phyloP scores from a whole-genome alignment of 35 echinoderm and acorn worm species.

The Ophioderma brevispina region DNA sequence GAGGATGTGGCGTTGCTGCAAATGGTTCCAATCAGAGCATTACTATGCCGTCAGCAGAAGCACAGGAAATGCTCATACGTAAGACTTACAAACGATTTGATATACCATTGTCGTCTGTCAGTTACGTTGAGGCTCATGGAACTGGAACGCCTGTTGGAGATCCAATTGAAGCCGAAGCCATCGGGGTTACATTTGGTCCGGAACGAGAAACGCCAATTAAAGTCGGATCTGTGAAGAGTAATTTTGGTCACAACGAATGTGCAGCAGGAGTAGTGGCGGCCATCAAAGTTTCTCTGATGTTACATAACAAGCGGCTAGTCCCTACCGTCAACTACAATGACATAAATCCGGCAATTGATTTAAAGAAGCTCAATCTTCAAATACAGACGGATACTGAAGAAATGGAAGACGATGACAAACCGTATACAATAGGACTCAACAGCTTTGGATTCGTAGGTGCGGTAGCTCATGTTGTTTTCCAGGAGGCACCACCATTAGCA shows the following conservation, averaged over 20 bases:
- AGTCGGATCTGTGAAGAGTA: slow-evolving; percentile 92
- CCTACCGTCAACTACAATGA: slow-evolving; percentile 85
- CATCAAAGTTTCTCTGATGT: slow-evolving; percentile 92
- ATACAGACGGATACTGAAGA: slow-evolving; percentile 65
- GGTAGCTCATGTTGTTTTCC: slow-evolving; percentile 83
- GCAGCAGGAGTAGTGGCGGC: slow-evolving; percentile 75
- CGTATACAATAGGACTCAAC: slow-evolving; percentile 74
- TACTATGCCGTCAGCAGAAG: slow-evolving; percentile 81
- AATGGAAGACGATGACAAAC: neutral
- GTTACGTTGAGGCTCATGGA: slow-evolving; percentile 91
- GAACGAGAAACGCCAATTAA: slow-evolving; percentile 53
- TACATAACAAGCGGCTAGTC: slow-evolving; percentile 67
- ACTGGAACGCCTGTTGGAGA: slow-evolving; percentile 96
- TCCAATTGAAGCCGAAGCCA: slow-evolving; percentile 91
- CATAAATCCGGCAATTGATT: slow-evolving; percentile 71
- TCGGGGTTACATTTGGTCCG: slow-evolving; percentile 60
- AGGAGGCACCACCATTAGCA: slow-evolving; percentile 73
- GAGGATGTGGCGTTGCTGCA: slow-evolving; percentile 74
- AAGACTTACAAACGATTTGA: slow-evolving; percentile 83
- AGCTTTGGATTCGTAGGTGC: slow-evolving; percentile 97
- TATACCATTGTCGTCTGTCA: slow-evolving; percentile 71
- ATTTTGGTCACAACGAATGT: slow-evolving; percentile 92
- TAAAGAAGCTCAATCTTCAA: slow-evolving; percentile 63
- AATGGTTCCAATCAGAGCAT: slow-evolving; percentile 86
- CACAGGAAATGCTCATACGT: slow-evolving; percentile 70